Evolutionary conservation across 1,140 invertebrate species (phyloP), one percentile per base, ranked within the genome.

Genomic region (Drosophila bocqueti): DNA sequence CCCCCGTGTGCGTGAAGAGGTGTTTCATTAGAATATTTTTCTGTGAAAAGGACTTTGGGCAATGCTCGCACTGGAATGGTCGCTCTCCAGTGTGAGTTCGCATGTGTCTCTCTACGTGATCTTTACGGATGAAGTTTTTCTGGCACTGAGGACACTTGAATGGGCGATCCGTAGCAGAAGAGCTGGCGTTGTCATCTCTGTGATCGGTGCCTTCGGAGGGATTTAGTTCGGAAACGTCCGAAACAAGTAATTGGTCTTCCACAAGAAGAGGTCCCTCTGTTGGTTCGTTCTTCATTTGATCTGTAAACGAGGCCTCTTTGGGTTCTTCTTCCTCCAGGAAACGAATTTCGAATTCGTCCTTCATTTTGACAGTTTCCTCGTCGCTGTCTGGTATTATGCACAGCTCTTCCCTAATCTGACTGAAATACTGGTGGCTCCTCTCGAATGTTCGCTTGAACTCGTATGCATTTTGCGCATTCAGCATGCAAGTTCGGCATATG

Each of bases 401-500:
- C 0, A 24, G 18, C 4, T 55, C 13, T 36, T 21, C 31, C 52
- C 21, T 10, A 18, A 16, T 24, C 4, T 38, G 34, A 55, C 52
- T 16, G 8, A 55, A 38, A 24, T 24, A 24, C 7, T 38, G 31
- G 2, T 55, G 34, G 38, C 34, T 55, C 4, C 7, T 55, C 13
- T 55, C 52, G 8, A 55, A 38, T 16, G 13, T 55, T 18, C 16
- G 31, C 34, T 55, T 55, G 18, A 55, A 55, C 9, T 38, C 13
- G 21, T 38, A 55, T 24, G 52, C 13, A 24, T 24, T 55, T 55
- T 55, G 31, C 0, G 52, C 52, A 38, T 36, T 7, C 18, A 21
- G 34, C 52, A 24, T 0, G 7, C 52, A 55, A 8, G 52, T 8
- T 16, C 18, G 18, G 18, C 52, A 55, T 38, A 55, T 55, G 7